phyloP scores from a whole-genome alignment of 2,113 vertebrate species.

The Eidolon helvum region DNA sequence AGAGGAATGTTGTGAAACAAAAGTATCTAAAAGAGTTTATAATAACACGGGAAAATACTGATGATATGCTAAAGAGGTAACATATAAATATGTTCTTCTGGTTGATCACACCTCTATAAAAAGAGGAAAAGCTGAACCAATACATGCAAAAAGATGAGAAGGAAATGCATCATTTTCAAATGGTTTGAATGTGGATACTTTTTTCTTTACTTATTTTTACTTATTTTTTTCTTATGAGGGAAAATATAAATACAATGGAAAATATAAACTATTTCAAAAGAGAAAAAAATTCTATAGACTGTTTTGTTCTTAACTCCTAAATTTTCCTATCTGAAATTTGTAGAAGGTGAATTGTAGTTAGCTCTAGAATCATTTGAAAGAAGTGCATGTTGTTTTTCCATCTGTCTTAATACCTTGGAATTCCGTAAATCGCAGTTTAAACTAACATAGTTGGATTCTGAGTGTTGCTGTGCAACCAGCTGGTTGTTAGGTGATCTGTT shows the following conservation, averaged over 20 bases:
- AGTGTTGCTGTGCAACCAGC: neutral
- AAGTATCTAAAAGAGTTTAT: neutral
- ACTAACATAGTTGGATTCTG: neutral
- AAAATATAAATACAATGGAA: neutral
- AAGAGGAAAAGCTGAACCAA: neutral
- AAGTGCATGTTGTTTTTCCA: neutral
- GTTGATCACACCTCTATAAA: neutral
- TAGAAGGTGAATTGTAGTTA: neutral
- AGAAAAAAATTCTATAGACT: neutral
- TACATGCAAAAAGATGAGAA: neutral
- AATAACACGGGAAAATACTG: neutral
- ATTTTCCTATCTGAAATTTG: neutral
- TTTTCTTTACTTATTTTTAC: neutral
- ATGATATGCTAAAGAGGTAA: neutral
- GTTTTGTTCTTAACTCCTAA: neutral
- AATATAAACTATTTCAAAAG: slow-evolving; percentile 19
- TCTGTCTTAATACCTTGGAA: neutral
- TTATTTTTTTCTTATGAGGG: neutral
- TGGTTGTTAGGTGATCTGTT: neutral
- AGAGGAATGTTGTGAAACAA: neutral
- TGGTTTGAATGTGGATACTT: neutral
- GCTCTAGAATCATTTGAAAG: neutral
- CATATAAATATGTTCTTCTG: neutral
- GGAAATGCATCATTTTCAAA: neutral
- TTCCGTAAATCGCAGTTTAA: neutral